phyloP scores from a whole-genome alignment of 2,113 vertebrate species.

The Mungos mungo region DNA sequence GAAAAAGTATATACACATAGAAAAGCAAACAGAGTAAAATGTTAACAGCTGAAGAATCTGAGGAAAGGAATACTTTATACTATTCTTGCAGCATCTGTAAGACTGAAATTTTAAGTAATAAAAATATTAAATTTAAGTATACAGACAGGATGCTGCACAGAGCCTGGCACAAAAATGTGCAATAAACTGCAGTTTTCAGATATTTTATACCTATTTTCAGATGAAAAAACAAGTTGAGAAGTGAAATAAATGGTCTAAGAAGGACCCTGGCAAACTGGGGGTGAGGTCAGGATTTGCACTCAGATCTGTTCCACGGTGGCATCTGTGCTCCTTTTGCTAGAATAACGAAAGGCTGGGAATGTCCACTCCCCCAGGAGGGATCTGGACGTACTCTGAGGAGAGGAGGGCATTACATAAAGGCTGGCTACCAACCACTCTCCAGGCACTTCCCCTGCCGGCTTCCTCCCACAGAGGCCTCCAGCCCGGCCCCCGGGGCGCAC shows the following conservation, averaged over 20 bases:
- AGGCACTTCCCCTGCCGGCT: background rate
- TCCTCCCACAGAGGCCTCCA: background rate
- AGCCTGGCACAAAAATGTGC: background rate
- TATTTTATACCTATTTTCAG: background rate
- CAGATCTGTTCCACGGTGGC: background rate
- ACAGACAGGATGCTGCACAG: background rate
- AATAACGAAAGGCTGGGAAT: background rate
- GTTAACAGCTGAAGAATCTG: background rate
- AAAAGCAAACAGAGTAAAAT: background rate
- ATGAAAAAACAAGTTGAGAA: background rate
- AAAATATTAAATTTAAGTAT: background rate
- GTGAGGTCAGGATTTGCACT: background rate
- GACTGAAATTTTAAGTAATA: slow-evolving; percentile 18
- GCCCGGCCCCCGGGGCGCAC: background rate
- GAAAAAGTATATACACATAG: background rate
- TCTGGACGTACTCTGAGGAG: background rate
- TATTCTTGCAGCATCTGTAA: background rate
- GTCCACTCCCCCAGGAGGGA: background rate
- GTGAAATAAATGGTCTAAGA: background rate
- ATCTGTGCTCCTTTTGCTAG: background rate
- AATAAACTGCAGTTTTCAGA: background rate
- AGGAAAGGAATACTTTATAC: background rate
- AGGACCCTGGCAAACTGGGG: background rate
- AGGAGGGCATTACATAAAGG: background rate
- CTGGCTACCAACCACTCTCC: background rate